Evolutionary conservation across 2,113 vertebrate genomes (phyloP).

Genomic region (Phalacrocorax aristotelis): DNA sequence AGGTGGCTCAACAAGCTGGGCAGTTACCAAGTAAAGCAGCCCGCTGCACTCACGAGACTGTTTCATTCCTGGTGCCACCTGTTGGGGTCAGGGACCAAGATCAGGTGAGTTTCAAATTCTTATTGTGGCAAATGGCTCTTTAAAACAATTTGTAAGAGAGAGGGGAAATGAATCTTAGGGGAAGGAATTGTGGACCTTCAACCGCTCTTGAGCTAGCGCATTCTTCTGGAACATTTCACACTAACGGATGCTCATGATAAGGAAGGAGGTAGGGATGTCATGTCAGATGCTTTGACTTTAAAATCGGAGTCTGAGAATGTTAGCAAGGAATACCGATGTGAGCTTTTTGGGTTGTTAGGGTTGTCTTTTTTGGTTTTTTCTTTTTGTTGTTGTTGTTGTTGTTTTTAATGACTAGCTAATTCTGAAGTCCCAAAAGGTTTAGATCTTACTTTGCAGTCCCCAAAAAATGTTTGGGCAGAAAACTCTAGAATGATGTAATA

Average conservation of each 20-base stretch:
- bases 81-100: slow-evolving; percentile 77
- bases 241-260: not conserved
- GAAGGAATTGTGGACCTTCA: slow-evolving; percentile 17
- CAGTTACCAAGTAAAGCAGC: slow-evolving; percentile 77
- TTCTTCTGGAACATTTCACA: slow-evolving; percentile 4
- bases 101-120: slow-evolving; percentile 76
- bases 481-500: slow-evolving; percentile 39
- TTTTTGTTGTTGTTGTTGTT: slow-evolving; percentile 54
- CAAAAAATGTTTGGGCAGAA: slow-evolving; percentile 59
- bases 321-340: slow-evolving; percentile 2
- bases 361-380: slow-evolving; percentile 39
- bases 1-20: slow-evolving; percentile 75
- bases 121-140: slow-evolving; percentile 75
- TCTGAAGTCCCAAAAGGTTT: slow-evolving; percentile 69
- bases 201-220: slow-evolving; percentile 1
- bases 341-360: slow-evolving; percentile 58
- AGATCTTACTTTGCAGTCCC: slow-evolving; percentile 80
- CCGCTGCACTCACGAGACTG: slow-evolving; percentile 75
- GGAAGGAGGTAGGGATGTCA: slow-evolving; percentile 43
- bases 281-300: not conserved
- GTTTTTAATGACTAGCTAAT: slow-evolving; percentile 59
- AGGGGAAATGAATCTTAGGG: slow-evolving; percentile 55
- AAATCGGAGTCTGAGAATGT: not conserved
- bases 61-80: slow-evolving; percentile 76
- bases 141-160: slow-evolving; percentile 63